These are phyloP conservation scores for Hofmannophila pseudospretella DNA, from an alignment of 2,888 invertebrate species.

Conservation along the genomic window DNA sequence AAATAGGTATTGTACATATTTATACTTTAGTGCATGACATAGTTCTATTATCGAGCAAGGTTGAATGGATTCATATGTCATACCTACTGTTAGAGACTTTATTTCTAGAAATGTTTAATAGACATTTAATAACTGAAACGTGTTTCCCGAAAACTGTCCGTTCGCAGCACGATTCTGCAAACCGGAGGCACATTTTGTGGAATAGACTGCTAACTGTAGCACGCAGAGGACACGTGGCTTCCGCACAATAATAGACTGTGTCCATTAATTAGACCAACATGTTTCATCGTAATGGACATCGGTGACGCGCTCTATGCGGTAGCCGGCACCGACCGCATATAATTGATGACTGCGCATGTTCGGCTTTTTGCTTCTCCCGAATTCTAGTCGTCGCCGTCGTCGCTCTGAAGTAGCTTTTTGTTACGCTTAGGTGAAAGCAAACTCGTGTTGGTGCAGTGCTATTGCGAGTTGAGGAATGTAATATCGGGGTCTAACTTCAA, in stretches of 20 bases:
- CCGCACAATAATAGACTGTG: conserved; percentile 54
- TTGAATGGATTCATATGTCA: no score
- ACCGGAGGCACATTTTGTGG: neutral
- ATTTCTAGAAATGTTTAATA: no score
- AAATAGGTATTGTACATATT: no score
- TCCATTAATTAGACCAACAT: conserved; percentile 68
- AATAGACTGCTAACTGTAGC: neutral
- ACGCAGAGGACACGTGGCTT: conserved; percentile 9
- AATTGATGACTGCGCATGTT: conserved; percentile 37
- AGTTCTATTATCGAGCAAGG: no score
- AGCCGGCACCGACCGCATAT: conserved; percentile 16
- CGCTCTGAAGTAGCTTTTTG: conserved; percentile 17
- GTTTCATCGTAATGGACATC: conserved; percentile 66
- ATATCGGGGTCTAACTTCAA: neutral
- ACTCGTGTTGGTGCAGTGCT: conserved; percentile 5
- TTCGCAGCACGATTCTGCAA: conserved; percentile 1
- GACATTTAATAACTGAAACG: no score
- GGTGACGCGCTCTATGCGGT: conserved; percentile 38
- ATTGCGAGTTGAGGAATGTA: neutral
- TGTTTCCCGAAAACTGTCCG: neutral
- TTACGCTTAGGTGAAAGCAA: conserved; percentile 9
- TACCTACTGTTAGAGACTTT: no score
- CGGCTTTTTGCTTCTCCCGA: conserved; percentile 37
- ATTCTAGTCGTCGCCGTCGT: conserved; percentile 18
- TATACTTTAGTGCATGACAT: no score